phyloP scores from a whole-genome alignment of 1,140 invertebrate genomes.

The Drosophila trapezifrons region DNA sequence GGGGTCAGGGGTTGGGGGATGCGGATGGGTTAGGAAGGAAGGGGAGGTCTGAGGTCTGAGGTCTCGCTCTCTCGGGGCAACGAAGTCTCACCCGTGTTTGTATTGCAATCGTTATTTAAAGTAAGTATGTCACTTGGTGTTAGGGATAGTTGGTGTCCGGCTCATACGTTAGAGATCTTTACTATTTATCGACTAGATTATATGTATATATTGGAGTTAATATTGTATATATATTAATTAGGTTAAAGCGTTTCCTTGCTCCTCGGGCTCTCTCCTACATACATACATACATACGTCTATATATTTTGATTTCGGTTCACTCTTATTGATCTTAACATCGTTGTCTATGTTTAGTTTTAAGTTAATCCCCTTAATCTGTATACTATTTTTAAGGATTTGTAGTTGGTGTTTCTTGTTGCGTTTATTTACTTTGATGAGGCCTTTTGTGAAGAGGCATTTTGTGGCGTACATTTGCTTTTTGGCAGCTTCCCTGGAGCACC shows the following conservation, averaged over 20 bases:
- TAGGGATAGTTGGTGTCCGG: constrained; percentile 36
- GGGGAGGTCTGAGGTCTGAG: constrained; percentile 2
- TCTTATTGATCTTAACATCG: constrained; percentile 36
- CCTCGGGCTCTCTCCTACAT: constrained; percentile 10
- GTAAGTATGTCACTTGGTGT: constrained; percentile 36
- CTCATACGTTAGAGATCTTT: constrained; percentile 14
- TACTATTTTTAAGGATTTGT: constrained; percentile 1
- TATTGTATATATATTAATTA: constrained; percentile 31
- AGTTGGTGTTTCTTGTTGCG: constrained; percentile 23
- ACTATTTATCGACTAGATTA: constrained; percentile 20
- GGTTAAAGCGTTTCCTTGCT: constrained; percentile 42
- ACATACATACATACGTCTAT: constrained; percentile 14
- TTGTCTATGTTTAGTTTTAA: constrained; percentile 16
- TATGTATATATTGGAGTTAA: constrained; percentile 19
- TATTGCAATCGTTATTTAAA: constrained; percentile 21
- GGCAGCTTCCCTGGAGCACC: neutral
- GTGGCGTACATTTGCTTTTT: constrained; percentile 14
- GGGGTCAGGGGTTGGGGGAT: neutral
- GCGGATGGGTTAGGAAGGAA: neutral
- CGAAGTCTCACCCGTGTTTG: constrained; percentile 4
- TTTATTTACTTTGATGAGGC: constrained; percentile 21
- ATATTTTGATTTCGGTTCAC: constrained; percentile 43
- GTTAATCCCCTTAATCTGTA: neutral
- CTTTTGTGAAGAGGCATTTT: constrained; percentile 16
- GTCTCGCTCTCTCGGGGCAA: constrained; percentile 14